A percentile compares a stretch with the other conserved stretches of the same genome.
These are phyloP conservation scores for Yasuhikotakia modesta DNA, from an alignment of 2,797 vertebrate genomes.

Conservation along the genomic window DNA sequence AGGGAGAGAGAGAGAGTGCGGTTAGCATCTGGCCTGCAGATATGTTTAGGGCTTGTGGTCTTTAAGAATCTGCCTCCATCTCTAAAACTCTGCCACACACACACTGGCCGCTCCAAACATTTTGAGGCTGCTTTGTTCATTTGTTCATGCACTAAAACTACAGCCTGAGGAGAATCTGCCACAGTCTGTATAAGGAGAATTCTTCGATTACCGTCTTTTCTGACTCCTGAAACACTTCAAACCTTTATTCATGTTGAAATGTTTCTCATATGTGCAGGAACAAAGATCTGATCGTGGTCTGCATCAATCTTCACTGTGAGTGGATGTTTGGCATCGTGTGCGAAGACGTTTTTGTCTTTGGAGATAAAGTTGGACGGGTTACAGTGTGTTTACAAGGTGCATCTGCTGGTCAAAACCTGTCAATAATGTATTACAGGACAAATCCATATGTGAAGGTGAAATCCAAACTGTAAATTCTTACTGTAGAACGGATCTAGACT, in stretches of 20 bases:
- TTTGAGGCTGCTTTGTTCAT: conserved; percentile 12
- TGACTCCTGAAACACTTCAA: not conserved
- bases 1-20: conserved; percentile 25
- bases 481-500: conserved; percentile 42
- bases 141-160: conserved; percentile 26
- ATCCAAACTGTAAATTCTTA: conserved; percentile 13
- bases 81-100: conserved; percentile 32
- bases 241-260: not conserved
- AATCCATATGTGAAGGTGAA: conserved; percentile 20
- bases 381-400: not conserved
- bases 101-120: conserved; percentile 36
- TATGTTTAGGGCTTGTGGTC: conserved; percentile 53
- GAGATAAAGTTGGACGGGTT: not conserved
- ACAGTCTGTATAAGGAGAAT: not conserved
- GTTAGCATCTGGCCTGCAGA: conserved; percentile 58
- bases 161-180: conserved; percentile 36
- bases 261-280: not conserved
- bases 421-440: conserved; percentile 14
- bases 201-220: not conserved
- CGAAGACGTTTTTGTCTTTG: not conserved
- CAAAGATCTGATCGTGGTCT: too few species aligned
- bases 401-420: conserved; percentile 18
- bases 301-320: not conserved
- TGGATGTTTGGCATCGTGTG: not conserved
- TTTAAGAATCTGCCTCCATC: conserved; percentile 49